A percentile compares a stretch with the other conserved stretches of the same genome.
These are phyloP conservation scores for Polietes domitor DNA, from an alignment of 2,888 invertebrate species.

Conservation along the genomic window DNA sequence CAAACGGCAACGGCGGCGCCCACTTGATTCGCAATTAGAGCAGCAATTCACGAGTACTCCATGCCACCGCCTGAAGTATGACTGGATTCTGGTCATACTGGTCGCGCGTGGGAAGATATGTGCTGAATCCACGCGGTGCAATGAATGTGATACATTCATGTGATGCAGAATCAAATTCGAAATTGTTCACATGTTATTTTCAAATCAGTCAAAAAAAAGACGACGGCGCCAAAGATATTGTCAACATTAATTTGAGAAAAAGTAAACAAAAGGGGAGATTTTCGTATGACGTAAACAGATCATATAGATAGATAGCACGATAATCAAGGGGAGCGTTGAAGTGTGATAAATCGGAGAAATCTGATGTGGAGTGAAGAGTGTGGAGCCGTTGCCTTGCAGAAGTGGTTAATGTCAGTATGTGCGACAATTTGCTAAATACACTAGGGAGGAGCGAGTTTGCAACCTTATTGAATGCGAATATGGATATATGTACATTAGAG, in stretches of 20 bases:
- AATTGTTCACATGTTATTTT: constrained; percentile 2
- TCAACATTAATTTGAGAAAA: constrained; percentile 45
- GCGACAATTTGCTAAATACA: too few relatives aligned
- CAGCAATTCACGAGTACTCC: not conserved
- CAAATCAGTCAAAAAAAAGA: constrained; percentile 15
- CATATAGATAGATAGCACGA: not conserved
- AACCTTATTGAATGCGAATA: too few relatives aligned
- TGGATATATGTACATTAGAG: too few relatives aligned
- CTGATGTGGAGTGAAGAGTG: too few relatives aligned
- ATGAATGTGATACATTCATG: not conserved
- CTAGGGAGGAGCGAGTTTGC: too few relatives aligned
- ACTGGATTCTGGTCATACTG: not conserved
- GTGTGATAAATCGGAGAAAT: too few relatives aligned
- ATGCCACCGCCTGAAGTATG: not conserved
- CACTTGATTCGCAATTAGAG: constrained; percentile 55
- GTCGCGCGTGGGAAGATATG: constrained; percentile 1
- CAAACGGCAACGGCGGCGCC: constrained; percentile 38
- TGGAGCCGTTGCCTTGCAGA: too few relatives aligned
- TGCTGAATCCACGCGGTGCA: not conserved
- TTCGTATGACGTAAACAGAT: constrained; percentile 11
- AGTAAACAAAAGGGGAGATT: not conserved
- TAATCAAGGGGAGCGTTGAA: not conserved
- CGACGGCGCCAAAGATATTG: constrained; percentile 44
- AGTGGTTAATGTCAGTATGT: too few relatives aligned
- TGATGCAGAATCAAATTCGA: constrained; percentile 4